Base-by-base conservation (phyloP, 1,140 invertebrate species). In the Cydia pomonella region DNA sequence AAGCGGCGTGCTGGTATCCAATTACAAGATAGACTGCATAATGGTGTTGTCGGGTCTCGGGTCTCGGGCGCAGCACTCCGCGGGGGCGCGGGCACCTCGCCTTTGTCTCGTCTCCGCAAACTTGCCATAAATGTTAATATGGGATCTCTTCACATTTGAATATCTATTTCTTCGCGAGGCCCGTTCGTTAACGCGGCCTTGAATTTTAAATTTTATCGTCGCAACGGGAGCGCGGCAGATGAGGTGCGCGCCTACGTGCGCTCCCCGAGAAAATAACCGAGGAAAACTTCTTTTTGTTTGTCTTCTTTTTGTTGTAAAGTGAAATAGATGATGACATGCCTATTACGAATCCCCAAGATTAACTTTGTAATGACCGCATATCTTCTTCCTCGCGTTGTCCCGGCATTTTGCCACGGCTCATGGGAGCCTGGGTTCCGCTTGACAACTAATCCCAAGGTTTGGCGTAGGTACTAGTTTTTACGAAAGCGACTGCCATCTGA, bases 71-170 rank as follows among this genome's bases (percentile, higher is more conserved):
- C 73, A 75, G 59, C 76, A 44, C 12, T 83, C 83, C 76, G 79
- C 76, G 83, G 84, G 83, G 84, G 82, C 82, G 76, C 80, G 53
- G 74, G 81, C 81, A 80, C 77, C 53, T 75, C 75, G 87, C 84
- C 84, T 88, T 90, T 91, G 89, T 91, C 84, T 92, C 87, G 87
- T 86, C 81, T 85, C 87, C 89, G 87, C 91, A 93, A 93, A 93
- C 88, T 93, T 88, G 86, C 91, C 89, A 93, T 93, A 93, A 93
- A 92, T 93, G 91, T 93, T 93, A 93, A 93, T 93, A 93, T 90
- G 91, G 91, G 91, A 93, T 88, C 87, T 86, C 81, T 82, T 90
- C 87, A 89, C 91, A 93, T 93, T 93, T 93, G 91, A 93, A 93
- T 93, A 93, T 92, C 91, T 92, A 92, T 93, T 93, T 93, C 90